Percentiles rank a stretch among this genome's conserved stretches.
Conservation (phyloP, 2,888 invertebrate genomes). For the Phengaris arion region DNA sequence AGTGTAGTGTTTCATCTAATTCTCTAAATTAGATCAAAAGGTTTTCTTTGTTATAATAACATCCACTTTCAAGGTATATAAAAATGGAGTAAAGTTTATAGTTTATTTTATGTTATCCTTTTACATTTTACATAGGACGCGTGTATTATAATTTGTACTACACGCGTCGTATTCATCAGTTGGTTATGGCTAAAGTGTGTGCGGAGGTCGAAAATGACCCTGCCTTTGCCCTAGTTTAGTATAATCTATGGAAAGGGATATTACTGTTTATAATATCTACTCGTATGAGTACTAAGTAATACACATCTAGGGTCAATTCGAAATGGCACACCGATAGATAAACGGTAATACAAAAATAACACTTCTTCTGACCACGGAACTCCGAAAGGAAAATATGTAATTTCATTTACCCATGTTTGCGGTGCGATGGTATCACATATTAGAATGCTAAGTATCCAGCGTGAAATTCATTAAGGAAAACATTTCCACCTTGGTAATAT, state of each 20-base stretch:
- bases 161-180: not conserved
- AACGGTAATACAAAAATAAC: not conserved
- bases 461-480: not conserved
- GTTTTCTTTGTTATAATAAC: conserved; percentile 6
- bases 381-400: not conserved
- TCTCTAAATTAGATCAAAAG: not conserved
- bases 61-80: not conserved
- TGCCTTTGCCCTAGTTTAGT: conserved; percentile 5
- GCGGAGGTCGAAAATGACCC: not conserved
- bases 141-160: no score
- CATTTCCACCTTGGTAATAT: conserved; percentile 2
- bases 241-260: conserved; percentile 1
- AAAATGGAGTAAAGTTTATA: not conserved
- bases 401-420: not conserved
- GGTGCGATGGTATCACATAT: not conserved
- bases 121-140: no score
- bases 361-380: not conserved
- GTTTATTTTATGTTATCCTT: not conserved
- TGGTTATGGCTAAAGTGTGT: not conserved
- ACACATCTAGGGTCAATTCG: no score
- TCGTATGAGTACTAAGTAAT: no score
- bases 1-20: not conserved
- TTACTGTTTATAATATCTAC: no score
- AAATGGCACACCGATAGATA: no score
- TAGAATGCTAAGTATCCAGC: not conserved